phyloP scores from a whole-genome alignment of 2,113 vertebrate genomes.

The Tympanuchus pallidicinctus region DNA sequence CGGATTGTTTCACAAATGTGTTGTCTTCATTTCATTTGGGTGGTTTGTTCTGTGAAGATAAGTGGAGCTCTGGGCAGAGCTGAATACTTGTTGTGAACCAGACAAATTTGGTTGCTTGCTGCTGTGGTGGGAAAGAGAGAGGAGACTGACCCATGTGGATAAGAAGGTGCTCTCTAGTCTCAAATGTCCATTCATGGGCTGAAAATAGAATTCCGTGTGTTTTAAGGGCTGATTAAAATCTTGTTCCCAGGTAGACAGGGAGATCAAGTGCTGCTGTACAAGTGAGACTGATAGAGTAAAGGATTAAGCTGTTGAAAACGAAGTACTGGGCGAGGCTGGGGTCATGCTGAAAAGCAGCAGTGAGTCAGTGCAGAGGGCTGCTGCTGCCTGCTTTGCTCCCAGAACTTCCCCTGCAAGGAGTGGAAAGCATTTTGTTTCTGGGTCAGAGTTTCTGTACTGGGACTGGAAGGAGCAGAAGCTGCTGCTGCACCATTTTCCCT shows the following conservation, averaged over 20 bases:
- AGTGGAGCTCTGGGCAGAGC: background rate
- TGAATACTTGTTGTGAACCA: background rate
- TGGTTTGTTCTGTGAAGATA: background rate
- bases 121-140: background rate
- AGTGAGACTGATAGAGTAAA: background rate
- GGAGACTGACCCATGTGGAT: background rate
- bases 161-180: background rate
- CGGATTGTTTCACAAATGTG: background rate
- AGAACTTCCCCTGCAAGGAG: background rate
- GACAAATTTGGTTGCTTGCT: background rate
- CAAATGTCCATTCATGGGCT: background rate
- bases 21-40: background rate
- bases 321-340: background rate
- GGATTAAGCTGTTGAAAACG: background rate
- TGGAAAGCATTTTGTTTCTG: background rate
- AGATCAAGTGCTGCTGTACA: conserved; percentile 6
- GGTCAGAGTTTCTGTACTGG: background rate
- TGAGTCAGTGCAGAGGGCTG: background rate
- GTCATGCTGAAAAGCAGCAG: background rate
- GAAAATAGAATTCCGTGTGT: conserved; percentile 33
- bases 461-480: background rate
- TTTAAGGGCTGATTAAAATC: conserved; percentile 46
- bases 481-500: background rate
- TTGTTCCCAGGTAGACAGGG: background rate
- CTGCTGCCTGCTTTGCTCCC: background rate